These are phyloP conservation scores for Eulemur rufifrons DNA, from an alignment of 2,113 vertebrate species.

Conservation along the genomic window DNA sequence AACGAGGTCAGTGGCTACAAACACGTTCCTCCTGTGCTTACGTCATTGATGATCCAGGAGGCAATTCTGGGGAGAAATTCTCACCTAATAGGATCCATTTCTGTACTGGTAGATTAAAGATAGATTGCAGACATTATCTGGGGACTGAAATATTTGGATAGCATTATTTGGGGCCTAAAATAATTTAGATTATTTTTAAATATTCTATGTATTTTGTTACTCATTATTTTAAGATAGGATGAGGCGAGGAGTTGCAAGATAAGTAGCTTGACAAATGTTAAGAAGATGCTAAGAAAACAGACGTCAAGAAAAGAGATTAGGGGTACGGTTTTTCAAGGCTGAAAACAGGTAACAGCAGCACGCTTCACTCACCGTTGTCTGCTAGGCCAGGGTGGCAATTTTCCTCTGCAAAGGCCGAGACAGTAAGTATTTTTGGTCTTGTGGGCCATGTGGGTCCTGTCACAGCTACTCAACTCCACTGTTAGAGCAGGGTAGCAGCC, in stretches of 20 bases:
- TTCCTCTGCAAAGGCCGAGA: neutral
- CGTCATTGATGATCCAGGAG: neutral
- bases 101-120: neutral
- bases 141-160: neutral
- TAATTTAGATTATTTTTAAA: neutral
- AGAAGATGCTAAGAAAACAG: neutral
- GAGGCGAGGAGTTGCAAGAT: neutral
- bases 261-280: neutral
- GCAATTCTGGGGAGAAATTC: neutral
- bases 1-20: neutral
- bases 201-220: neutral
- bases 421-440: neutral
- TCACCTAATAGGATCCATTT: neutral
- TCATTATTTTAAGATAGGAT: neutral
- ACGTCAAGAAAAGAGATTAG: neutral
- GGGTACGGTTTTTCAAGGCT: neutral
- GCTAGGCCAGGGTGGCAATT: fast-evolving
- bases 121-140: neutral
- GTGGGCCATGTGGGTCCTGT: neutral
- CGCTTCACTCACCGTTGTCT: neutral
- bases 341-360: neutral
- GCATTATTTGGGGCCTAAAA: neutral
- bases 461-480: neutral
- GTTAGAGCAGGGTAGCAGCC: neutral
- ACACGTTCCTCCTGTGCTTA: neutral